These are phyloP conservation scores for Rhea pennata DNA, from an alignment of 2,113 vertebrate genomes.

Conservation along the genomic window DNA sequence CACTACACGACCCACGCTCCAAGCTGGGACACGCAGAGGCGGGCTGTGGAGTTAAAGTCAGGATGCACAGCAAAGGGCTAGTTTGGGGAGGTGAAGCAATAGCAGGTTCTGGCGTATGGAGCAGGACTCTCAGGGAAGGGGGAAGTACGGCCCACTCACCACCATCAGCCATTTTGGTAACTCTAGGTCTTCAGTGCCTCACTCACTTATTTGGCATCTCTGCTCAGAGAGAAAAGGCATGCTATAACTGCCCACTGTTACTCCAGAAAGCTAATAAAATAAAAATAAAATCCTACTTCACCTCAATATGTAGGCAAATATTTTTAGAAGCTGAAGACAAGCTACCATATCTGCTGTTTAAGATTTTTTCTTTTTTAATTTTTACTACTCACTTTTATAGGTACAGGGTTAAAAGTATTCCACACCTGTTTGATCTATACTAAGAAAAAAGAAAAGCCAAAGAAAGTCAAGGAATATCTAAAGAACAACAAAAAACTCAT, in stretches of 20 bases:
- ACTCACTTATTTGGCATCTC: background rate
- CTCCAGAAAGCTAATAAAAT: background rate
- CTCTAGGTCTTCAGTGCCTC: background rate
- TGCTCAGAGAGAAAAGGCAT: background rate
- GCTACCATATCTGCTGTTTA: background rate
- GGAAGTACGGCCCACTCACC: background rate
- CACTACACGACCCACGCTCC: background rate
- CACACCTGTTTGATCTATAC: background rate
- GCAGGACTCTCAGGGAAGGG: background rate
- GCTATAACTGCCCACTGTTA: background rate
- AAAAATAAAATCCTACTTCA: background rate
- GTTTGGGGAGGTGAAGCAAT: background rate
- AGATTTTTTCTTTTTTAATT: background rate
- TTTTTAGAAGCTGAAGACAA: conserved; percentile 2
- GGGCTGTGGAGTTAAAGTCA: background rate
- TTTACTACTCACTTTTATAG: background rate
- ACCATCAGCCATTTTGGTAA: background rate
- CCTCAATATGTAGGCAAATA: background rate
- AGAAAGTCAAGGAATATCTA: background rate
- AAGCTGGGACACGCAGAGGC: accelerated
- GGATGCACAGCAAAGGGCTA: background rate
- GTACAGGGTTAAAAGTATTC: background rate
- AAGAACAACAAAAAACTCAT: background rate
- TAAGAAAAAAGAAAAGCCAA: background rate
- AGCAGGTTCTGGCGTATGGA: accelerated